Conservation (phyloP, 2,113 vertebrate species). For the Ranitomeya variabilis region DNA sequence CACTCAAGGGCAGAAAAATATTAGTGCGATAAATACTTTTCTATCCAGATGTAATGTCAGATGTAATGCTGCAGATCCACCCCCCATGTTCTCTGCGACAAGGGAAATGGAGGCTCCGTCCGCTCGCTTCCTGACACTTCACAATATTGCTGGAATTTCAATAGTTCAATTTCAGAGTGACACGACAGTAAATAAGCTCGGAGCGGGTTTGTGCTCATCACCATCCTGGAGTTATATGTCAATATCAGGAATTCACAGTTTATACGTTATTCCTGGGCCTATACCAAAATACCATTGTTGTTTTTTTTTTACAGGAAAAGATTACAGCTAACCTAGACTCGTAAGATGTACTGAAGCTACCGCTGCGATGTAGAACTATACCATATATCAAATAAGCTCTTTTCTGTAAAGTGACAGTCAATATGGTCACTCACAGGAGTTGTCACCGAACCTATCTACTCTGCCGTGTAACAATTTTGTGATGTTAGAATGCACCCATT, state of each 20-base stretch:
- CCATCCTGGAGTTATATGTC: not conserved
- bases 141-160: not conserved
- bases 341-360: not conserved
- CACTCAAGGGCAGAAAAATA: slow-evolving; percentile 58
- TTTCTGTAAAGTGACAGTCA: too few species aligned
- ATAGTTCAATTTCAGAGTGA: slow-evolving; percentile 24
- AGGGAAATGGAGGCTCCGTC: slow-evolving; percentile 9
- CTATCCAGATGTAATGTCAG: slow-evolving; percentile 54
- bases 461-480: too few species aligned
- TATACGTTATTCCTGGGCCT: not conserved
- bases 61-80: slow-evolving; percentile 41
- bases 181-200: not conserved
- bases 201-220: not conserved
- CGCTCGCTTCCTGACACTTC: slow-evolving; percentile 9
- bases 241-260: not conserved
- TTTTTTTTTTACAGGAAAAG: not conserved
- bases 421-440: too few species aligned
- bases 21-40: slow-evolving; percentile 56
- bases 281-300: not conserved
- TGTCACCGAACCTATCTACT: too few species aligned
- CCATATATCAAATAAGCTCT: not conserved
- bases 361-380: not conserved
- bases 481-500: too few species aligned
- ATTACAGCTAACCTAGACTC: not conserved
- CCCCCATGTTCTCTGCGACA: slow-evolving; percentile 33